phyloP scores from a whole-genome alignment of 2,113 vertebrate genomes.

The Xyliphius kryptos region DNA sequence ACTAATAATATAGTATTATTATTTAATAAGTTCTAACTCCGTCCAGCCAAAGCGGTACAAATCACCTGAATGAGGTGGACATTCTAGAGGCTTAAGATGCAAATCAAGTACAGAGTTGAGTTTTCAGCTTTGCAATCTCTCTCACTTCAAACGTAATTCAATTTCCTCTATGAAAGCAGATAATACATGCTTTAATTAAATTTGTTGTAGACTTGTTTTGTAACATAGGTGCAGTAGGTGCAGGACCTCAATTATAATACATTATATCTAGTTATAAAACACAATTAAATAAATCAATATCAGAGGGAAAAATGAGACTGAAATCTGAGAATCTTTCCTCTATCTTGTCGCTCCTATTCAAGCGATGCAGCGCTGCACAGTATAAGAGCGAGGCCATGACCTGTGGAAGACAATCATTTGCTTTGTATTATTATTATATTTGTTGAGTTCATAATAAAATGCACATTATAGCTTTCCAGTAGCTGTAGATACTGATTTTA shows the following conservation, averaged over 20 bases:
- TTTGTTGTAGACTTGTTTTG: too few relatives aligned
- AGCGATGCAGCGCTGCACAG: conserved; percentile 57
- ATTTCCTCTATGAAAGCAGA: conserved; percentile 62
- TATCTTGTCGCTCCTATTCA: conserved; percentile 64
- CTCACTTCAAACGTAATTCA: conserved; percentile 67
- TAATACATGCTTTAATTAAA: conserved; percentile 73
- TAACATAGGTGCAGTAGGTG: conserved; percentile 63
- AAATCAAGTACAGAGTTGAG: conserved; percentile 46
- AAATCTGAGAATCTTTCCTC: conserved; percentile 50
- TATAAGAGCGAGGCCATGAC: conserved; percentile 65
- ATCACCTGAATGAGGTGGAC: too few relatives aligned
- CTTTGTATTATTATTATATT: conserved; percentile 77
- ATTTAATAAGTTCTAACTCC: too few relatives aligned
- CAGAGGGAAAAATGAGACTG: conserved; percentile 21
- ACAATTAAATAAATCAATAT: conserved; percentile 57
- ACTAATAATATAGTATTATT: too few relatives aligned
- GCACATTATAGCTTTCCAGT: conserved; percentile 67
- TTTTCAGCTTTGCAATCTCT: conserved; percentile 63
- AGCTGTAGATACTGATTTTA: conserved; percentile 69
- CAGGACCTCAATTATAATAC: conserved; percentile 68
- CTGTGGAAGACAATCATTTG: conserved; percentile 65
- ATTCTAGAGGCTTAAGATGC: conserved; percentile 48
- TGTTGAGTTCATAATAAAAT: conserved; percentile 73
- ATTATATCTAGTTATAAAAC: conserved; percentile 67
- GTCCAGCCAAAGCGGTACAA: too few relatives aligned